These are phyloP conservation scores for Eremobia ochroleuca DNA, from an alignment of 2,888 invertebrate species.

Conservation along the genomic window DNA sequence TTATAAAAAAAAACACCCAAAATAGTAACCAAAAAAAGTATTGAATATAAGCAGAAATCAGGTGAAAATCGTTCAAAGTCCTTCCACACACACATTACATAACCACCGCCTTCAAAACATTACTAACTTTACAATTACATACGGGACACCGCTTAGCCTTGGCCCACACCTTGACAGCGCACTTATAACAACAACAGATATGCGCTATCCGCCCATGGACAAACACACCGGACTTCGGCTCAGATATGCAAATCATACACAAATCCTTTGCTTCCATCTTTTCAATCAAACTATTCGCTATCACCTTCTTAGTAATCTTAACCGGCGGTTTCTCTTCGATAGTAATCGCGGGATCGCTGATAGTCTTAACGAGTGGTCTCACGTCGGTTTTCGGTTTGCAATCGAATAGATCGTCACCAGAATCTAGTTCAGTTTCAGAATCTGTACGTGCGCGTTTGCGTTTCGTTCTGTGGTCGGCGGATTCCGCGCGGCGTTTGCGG, in stretches of 20 bases:
- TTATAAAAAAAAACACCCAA: neutral
- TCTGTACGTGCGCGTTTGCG: constrained; percentile 70
- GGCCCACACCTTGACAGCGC: constrained; percentile 93
- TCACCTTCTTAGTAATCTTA: constrained; percentile 73
- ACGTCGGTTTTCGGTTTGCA: constrained; percentile 65
- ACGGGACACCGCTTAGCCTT: constrained; percentile 92
- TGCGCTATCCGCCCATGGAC: constrained; percentile 93
- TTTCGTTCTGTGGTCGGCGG: constrained; percentile 76
- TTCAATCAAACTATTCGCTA: constrained; percentile 75
- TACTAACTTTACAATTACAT: constrained; percentile 93
- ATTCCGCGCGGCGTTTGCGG: constrained; percentile 77
- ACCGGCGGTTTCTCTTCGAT: constrained; percentile 71
- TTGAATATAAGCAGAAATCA: neutral
- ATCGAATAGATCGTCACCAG: constrained; percentile 56
- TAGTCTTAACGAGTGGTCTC: constrained; percentile 80
- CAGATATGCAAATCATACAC: constrained; percentile 92
- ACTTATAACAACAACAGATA: constrained; percentile 93
- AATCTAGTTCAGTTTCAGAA: constrained; percentile 72
- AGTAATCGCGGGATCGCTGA: constrained; percentile 85
- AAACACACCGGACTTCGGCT: constrained; percentile 93
- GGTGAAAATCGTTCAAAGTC: constrained; percentile 22
- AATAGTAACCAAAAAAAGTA: neutral
- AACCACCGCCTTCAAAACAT: constrained; percentile 92
- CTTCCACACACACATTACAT: constrained; percentile 74
- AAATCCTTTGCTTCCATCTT: constrained; percentile 78